A percentile compares a stretch with the other conserved stretches of the same genome.
Evolutionary conservation across 2,888 invertebrate species (phyloP).

Genomic region (Rhagium mordax): DNA sequence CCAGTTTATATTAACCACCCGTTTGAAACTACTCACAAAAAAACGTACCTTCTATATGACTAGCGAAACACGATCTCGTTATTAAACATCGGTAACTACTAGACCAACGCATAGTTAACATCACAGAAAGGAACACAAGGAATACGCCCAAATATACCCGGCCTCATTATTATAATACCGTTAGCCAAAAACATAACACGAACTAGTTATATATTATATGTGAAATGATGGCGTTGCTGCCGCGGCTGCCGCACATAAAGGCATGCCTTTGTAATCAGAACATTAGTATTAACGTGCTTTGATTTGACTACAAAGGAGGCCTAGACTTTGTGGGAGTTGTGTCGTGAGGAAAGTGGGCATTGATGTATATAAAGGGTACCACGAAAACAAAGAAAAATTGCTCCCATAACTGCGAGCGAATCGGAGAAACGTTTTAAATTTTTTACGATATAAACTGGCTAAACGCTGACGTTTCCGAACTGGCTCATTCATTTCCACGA

Average conservation of each 20-base stretch:
- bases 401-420: no score
- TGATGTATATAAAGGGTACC: slow-evolving; percentile 1
- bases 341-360: slow-evolving; percentile 5
- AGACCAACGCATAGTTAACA: not conserved
- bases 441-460: no score
- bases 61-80: no score
- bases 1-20: no score
- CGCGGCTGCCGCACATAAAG: not conserved
- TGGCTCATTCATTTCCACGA: no score
- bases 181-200: not conserved
- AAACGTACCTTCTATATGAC: no score
- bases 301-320: slow-evolving; percentile 23
- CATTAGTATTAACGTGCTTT: slow-evolving; percentile 19
- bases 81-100: not conserved
- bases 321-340: not conserved
- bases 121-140: not conserved
- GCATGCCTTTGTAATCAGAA: slow-evolving; percentile 23
- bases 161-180: not conserved
- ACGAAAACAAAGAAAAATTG: not conserved
- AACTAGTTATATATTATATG: not conserved
- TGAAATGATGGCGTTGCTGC: not conserved
- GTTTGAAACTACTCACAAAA: no score
- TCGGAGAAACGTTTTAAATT: no score
- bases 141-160: not conserved
- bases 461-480: no score